Conservation (phyloP, 2,113 vertebrate genomes). For the Hypocryptadius cinnamomeus region DNA sequence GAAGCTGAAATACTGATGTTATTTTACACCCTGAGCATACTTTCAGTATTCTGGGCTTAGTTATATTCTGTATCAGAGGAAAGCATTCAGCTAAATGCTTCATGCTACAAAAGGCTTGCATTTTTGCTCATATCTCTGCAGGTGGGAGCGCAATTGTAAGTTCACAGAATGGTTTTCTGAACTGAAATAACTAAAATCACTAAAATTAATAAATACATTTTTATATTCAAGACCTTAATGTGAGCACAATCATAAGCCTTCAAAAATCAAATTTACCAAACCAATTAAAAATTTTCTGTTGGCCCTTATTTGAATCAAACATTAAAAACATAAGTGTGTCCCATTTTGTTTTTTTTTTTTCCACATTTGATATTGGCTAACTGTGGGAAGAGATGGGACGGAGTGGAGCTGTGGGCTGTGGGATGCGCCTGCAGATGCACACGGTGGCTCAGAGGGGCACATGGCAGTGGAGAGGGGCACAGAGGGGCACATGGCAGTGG, state of each 20-base stretch:
- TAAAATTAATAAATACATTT: neutral
- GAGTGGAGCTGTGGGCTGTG: neutral
- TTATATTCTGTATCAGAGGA: neutral
- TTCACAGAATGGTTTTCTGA: neutral
- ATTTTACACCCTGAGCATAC: neutral
- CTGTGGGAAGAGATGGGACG: neutral
- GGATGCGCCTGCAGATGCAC: neutral
- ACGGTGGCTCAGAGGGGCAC: no score
- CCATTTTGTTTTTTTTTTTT: accelerated
- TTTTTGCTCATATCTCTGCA: neutral
- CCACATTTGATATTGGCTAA: neutral
- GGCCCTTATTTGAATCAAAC: neutral
- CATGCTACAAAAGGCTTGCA: neutral
- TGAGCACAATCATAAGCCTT: neutral
- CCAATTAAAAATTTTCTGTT: neutral
- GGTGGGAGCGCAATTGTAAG: neutral
- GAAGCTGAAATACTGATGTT: neutral
- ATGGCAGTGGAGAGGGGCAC: no score
- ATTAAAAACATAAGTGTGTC: neutral
- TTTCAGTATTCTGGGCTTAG: neutral
- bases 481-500: no score
- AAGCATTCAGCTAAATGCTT: neutral
- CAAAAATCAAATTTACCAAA: neutral
- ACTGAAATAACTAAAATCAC: neutral
- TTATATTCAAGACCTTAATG: neutral